These are phyloP conservation scores for Zygaena filipendulae DNA, from an alignment of 2,888 invertebrate species.

Conservation along the genomic window DNA sequence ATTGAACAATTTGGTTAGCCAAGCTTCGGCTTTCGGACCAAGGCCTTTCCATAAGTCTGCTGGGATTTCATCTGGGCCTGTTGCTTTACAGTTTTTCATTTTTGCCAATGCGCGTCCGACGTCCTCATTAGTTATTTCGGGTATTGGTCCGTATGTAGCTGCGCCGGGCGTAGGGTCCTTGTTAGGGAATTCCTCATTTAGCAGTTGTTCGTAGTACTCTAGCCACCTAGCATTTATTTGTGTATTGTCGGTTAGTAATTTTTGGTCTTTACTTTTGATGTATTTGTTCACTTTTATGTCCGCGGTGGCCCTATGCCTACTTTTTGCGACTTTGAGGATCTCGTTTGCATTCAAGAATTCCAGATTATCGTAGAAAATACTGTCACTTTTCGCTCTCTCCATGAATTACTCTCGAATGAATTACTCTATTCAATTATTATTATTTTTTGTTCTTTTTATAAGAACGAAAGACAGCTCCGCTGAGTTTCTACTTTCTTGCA, in stretches of 20 bases:
- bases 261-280: background rate
- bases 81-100: slow-evolving; percentile 1
- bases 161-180: background rate
- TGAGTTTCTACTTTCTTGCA: no score
- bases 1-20: slow-evolving; percentile 3
- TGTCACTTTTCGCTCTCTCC: no score
- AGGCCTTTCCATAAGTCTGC: slow-evolving; percentile 5
- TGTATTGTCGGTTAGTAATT: background rate
- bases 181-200: slow-evolving; percentile 5
- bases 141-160: background rate
- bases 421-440: no score
- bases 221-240: slow-evolving; percentile 2
- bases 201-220: slow-evolving; percentile 3
- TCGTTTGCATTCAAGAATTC: no score
- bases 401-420: no score
- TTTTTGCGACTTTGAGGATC: background rate
- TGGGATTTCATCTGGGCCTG: slow-evolving; percentile 1
- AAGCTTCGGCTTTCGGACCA: background rate
- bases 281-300: slow-evolving; percentile 1
- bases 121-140: background rate
- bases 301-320: background rate
- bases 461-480: no score
- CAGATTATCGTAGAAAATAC: no score
- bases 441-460: no score
- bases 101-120: background rate